Conservation (phyloP, 2,113 vertebrate species). For the Piaya cayana region DNA sequence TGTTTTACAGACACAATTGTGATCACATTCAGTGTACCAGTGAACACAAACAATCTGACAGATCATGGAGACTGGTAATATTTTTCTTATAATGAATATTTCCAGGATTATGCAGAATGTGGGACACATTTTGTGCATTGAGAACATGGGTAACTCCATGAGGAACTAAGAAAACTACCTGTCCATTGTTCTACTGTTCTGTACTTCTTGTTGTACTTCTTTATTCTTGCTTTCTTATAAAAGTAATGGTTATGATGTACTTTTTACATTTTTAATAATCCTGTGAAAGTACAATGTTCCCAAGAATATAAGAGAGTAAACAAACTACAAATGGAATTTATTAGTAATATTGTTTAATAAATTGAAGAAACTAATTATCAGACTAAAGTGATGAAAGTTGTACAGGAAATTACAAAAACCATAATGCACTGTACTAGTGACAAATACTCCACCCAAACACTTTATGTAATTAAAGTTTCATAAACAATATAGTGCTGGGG, state of each 20-base stretch:
- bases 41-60: background rate
- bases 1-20: background rate
- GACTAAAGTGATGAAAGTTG: background rate
- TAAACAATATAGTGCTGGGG: background rate
- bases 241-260: background rate
- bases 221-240: background rate
- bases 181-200: background rate
- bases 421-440: background rate
- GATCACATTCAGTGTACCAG: background rate
- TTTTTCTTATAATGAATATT: background rate
- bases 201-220: background rate
- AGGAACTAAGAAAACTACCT: background rate
- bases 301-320: background rate
- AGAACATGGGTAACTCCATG: background rate
- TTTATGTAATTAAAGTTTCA: background rate
- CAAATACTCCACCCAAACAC: background rate
- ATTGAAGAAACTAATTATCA: background rate
- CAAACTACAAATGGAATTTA: background rate
- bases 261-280: background rate
- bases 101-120: background rate
- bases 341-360: background rate
- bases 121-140: background rate
- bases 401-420: background rate
- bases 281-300: background rate
- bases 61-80: background rate